Evolutionary conservation across 2,113 vertebrate genomes (phyloP), one percentile per base, ranked within the genome.

Genomic region (Catharus bicknelli): DNA sequence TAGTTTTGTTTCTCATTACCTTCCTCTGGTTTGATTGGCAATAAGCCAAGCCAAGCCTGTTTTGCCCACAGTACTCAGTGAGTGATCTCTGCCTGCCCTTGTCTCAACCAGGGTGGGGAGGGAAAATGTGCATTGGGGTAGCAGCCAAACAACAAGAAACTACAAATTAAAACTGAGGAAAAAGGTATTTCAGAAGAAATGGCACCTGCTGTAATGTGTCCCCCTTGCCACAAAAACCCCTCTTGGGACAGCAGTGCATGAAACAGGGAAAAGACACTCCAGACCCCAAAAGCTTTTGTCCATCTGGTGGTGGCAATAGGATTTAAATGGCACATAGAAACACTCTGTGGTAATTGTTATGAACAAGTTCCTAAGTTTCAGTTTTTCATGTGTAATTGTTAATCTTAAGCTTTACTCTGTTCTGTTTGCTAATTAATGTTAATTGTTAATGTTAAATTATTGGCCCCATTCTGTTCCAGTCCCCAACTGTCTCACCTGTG

Each of bases 181-280:
- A 29, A 53, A 40, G 22, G 3, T 5, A 42, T 29, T 74, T 54
- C 47, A 73, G 26, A 43, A 32, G 34, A 48, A 73, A 40, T 61
- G 19, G 22, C 27, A 45, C 7, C 27, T 23, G 59, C 6, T 70
- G 36, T 4, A 36, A 4, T 5, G 10, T 13, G 74, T 5, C 3
- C 9, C 12, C 25, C 4, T 4, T 9, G 16, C 48, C 7, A 1
- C 3, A 1, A 34, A 18, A 34, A 55, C 4, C n/a, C 16, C 30
- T 26, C 16, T 7, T 2, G n/a, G 67, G 10, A 40, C 36, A 51
- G 45, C 34, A 62, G 13, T 32, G 36, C 45, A 25, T 5, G 10
- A 13, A 29, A 36, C 32, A 50, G 20, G 34, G 1, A 29, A 26
- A 10, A 13, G 7, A 20, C 11, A 57, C 18, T 0, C 12, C 55